phyloP scores from a whole-genome alignment of 2,888 invertebrate species.

The Odontothrips loti region DNA sequence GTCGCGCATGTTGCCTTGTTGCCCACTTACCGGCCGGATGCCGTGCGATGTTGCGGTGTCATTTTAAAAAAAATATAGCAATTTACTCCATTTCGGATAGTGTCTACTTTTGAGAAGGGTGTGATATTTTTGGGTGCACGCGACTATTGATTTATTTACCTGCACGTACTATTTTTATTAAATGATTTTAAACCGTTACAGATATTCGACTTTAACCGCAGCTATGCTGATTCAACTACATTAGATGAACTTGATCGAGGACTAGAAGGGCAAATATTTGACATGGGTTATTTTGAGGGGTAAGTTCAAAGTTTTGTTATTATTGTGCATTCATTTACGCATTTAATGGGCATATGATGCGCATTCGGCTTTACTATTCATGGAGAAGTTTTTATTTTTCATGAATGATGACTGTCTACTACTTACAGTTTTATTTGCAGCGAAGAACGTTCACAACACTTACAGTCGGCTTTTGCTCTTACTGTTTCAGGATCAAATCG shows the following conservation, averaged over 20 bases:
- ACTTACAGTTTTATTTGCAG: slow-evolving; percentile 27
- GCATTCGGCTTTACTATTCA: background rate
- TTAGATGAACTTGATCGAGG: slow-evolving; percentile 62
- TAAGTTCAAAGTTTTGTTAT: slow-evolving; percentile 41
- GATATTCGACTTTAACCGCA: slow-evolving; percentile 66
- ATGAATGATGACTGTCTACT: background rate
- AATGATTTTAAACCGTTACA: slow-evolving; percentile 36
- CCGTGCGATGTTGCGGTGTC: no score
- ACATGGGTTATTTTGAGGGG: slow-evolving; percentile 67
- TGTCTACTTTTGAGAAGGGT: no score
- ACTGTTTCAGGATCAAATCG: slow-evolving; percentile 49
- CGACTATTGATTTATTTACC: slow-evolving; percentile 8
- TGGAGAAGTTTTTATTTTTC: slow-evolving; percentile 27
- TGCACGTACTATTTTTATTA: background rate
- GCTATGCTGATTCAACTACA: slow-evolving; percentile 48
- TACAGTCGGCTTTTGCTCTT: no score
- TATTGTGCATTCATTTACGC: background rate
- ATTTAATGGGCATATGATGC: background rate
- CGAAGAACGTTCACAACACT: background rate
- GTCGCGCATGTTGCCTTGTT: no score
- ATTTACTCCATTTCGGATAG: no score
- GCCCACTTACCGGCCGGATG: no score
- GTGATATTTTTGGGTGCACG: no score
- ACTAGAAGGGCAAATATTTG: slow-evolving; percentile 61
- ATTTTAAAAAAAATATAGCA: no score